A percentile compares a stretch with the other conserved stretches of the same genome.
phyloP scores from a whole-genome alignment of 1,140 invertebrate species.

The Drosophila funebris region DNA sequence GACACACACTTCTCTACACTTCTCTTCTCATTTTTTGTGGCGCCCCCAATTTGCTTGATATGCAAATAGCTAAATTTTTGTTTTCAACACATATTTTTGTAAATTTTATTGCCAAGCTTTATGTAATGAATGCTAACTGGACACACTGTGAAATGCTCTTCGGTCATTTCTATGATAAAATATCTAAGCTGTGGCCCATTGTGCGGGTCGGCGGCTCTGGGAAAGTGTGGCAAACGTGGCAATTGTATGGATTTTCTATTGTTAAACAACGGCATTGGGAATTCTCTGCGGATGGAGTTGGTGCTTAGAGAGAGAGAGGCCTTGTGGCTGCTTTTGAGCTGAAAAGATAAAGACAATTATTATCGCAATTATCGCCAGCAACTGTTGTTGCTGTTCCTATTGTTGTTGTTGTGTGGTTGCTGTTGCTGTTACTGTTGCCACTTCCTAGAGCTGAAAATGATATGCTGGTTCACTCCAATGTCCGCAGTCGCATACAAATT shows the following conservation, averaged over 20 bases:
- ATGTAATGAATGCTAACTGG: slow-evolving; percentile 69
- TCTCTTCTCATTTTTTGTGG: slow-evolving; percentile 3
- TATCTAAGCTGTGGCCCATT: slow-evolving; percentile 57
- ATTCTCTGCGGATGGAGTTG: not conserved
- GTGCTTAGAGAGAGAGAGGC: not conserved
- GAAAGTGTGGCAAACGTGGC: slow-evolving; percentile 57
- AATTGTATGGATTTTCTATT: slow-evolving; percentile 61
- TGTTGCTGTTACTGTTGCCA: slow-evolving; percentile 20
- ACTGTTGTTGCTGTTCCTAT: slow-evolving; percentile 52
- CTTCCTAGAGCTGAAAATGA: slow-evolving; percentile 27
- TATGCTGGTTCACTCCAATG: slow-evolving; percentile 17
- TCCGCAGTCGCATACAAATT: slow-evolving; percentile 68
- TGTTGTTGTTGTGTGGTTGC: slow-evolving; percentile 41
- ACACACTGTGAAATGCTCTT: slow-evolving; percentile 45
- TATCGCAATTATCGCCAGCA: slow-evolving; percentile 81
- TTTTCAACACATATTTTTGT: slow-evolving; percentile 77
- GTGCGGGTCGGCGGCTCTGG: slow-evolving; percentile 73
- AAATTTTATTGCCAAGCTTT: slow-evolving; percentile 62
- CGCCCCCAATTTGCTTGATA: slow-evolving; percentile 63
- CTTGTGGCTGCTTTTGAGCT: slow-evolving; percentile 56
- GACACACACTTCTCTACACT: not conserved
- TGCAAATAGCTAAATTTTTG: slow-evolving; percentile 69
- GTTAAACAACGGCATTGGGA: slow-evolving; percentile 33
- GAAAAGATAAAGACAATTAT: slow-evolving; percentile 82
- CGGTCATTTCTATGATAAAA: slow-evolving; percentile 48